phyloP scores from a whole-genome alignment of 2,888 invertebrate species.

The Tupiocoris notatus region DNA sequence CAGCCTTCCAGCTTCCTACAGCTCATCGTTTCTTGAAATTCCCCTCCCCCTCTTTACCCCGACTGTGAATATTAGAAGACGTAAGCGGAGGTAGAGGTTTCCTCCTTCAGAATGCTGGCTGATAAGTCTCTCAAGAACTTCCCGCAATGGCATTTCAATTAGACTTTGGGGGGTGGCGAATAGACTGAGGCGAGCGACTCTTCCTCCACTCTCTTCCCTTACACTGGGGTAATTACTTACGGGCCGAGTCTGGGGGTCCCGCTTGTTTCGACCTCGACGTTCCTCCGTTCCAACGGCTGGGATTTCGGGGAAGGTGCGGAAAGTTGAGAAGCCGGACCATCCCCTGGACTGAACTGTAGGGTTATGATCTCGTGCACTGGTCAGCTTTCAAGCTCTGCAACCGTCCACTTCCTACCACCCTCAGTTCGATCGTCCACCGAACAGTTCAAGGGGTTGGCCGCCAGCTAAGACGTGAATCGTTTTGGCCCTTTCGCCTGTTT shows the following conservation, averaged over 20 bases:
- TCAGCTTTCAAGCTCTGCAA: conserved; percentile 11
- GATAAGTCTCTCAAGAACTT: not conserved
- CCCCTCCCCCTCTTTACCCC: not conserved
- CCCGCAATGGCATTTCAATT: conserved; percentile 33
- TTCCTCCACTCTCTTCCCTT: not conserved
- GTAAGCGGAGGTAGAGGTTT: not conserved
- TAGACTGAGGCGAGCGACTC: not conserved
- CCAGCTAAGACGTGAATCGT: conserved; percentile 32
- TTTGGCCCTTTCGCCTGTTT: conserved; percentile 25
- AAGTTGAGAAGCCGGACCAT: not conserved
- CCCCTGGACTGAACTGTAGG: not conserved
- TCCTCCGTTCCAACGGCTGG: not conserved
- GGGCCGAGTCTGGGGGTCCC: not conserved
- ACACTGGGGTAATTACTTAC: not conserved
- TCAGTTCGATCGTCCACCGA: not conserved
- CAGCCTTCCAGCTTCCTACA: too few relatives aligned
- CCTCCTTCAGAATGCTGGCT: not conserved
- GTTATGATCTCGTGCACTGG: conserved; percentile 31
- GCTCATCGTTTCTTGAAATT: too few relatives aligned
- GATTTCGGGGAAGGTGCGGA: not conserved
- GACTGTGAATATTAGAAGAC: not conserved
- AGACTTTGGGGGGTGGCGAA: conserved; percentile 9
- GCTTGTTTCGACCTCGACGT: not conserved
- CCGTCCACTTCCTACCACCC: not conserved
- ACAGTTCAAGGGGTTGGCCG: not conserved